Evolutionary conservation across 2,113 vertebrate species (phyloP), one percentile per base, ranked within the genome.

Genomic region (Eurystomus gularis): DNA sequence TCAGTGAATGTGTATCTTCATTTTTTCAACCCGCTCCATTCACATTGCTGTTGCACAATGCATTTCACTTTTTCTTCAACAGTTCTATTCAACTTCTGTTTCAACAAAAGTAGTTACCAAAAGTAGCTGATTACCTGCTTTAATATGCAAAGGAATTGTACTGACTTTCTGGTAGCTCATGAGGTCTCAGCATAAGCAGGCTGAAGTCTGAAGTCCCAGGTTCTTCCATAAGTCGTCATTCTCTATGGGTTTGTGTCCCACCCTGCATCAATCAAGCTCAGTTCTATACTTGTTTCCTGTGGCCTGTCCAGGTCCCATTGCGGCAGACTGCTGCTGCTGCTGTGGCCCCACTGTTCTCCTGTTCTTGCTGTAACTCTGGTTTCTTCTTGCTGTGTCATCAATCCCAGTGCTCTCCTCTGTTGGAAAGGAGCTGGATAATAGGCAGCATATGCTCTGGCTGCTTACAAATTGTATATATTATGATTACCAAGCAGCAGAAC

Each of bases 301-400:
- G 52, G 12, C 25, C n/a, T 0, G 0, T 52, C 39, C 20, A 35
- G 37, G 16, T 77, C 57, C 33, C 6, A 1, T 7, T 42, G 61
- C 2, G 4, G 46, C 52, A 80, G 19, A 20, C 42, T 42, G 42
- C 25, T 64, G 10, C 42, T 42, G 42, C 25, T 64, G 10, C 23
- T 51, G 68, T 0, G 0, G 26, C 20, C 29, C 17, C 21, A 2
- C 26, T 39, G 21, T 1, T 0, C 39, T 40, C 35, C 60, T 60
- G 9, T 29, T 68, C 48, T 51, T 33, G 37, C 20, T 85, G 10
- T 39, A 51, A 75, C 80, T 70, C 19, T 75, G 17, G 7, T 75
- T 69, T 69, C n/a, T 70, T 46, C 35, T 55, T 82, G 60, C 64
- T 66, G 18, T n/a, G 16, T 71, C 16, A n/a, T 54, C 40, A n/a